Base-by-base conservation (phyloP, 2,888 invertebrate species). In the Palloptera scutellata region DNA sequence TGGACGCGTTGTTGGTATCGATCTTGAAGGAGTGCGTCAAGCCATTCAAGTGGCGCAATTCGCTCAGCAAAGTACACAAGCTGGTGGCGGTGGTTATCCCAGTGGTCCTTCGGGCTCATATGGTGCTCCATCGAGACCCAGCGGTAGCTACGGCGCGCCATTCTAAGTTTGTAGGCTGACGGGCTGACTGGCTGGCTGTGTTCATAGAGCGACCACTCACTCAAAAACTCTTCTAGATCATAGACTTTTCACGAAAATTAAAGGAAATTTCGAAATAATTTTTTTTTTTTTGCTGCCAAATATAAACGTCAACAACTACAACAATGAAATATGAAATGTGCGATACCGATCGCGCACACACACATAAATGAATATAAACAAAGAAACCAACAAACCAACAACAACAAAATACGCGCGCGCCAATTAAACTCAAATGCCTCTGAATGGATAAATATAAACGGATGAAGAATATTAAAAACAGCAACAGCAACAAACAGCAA, bases 41-140 rank as follows among this genome's bases (percentile, higher is more conserved):
- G 94, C 93, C 76, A 92, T 94, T 86, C 94, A 94, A 84, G 94
- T 94, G 72, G 94, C 94, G 54, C 93, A 94, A 80, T 94, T 91
- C 88, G 89, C 91, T 76, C 93, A 93, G 86, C 84, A 87, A 73
- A 86, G 87, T 84, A 86, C 88, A 76, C 88, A 88, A 69, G 77
- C 86, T 75, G 84, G 86, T 54, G 83, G 80, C 64, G 83, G 84
- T 68, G 82, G 83, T 66, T 83, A 83, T 60, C 85, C 86, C 68
- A 86, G 86, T 69, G 89, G 86, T 72, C 90, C 88, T 58, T 88
- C 89, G 71, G 84, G 87, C 60, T 87, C 87, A 61, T 88, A 88
- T 82, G 87, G 88, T 70, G 86, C 87, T 70, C 89, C 91, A 69
- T 88, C 89, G 76, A 85, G 87, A 71, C 91, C 90, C 72, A 88